Percentiles rank a stretch among this genome's conserved stretches.
Conservation (phyloP, 2,888 invertebrate species). For the Ectobius pallidus region DNA sequence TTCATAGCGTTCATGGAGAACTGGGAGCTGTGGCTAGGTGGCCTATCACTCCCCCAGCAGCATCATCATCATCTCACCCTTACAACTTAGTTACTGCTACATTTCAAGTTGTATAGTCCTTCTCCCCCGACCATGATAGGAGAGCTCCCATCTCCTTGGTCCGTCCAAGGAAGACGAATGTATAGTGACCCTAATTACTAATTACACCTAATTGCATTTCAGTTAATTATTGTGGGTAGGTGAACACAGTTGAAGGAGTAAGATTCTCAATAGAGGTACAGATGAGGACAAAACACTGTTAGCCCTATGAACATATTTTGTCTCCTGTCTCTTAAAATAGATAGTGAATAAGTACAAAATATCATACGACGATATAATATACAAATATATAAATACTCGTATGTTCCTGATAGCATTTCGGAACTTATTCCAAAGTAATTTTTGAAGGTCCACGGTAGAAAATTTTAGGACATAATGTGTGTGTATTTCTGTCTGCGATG, state of each 20-base stretch:
- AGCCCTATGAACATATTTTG: no score
- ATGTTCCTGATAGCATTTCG: neutral
- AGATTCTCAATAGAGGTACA: slow-evolving; percentile 19
- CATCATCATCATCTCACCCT: slow-evolving; percentile 32
- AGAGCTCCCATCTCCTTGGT: slow-evolving; percentile 8
- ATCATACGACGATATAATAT: neutral
- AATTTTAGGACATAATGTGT: neutral
- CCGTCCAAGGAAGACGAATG: slow-evolving; percentile 40
- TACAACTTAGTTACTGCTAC: slow-evolving; percentile 39
- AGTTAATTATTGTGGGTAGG: slow-evolving; percentile 39
- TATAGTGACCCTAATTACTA: slow-evolving; percentile 42
- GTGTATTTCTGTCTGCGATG: neutral
- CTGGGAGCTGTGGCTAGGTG: slow-evolving; percentile 16
- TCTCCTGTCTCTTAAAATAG: no score
- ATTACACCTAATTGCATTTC: slow-evolving; percentile 39
- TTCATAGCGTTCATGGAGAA: neutral
- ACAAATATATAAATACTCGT: neutral
- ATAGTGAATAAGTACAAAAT: no score
- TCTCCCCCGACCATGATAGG: slow-evolving; percentile 8
- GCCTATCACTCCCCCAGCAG: slow-evolving; percentile 36
- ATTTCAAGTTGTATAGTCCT: slow-evolving; percentile 35
- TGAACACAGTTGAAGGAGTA: slow-evolving; percentile 23
- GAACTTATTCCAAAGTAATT: neutral
- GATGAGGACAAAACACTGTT: neutral
- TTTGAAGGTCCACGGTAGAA: neutral